Conservation (phyloP, 1,140 invertebrate genomes). For the Trichomalopsis sarcophagae region DNA sequence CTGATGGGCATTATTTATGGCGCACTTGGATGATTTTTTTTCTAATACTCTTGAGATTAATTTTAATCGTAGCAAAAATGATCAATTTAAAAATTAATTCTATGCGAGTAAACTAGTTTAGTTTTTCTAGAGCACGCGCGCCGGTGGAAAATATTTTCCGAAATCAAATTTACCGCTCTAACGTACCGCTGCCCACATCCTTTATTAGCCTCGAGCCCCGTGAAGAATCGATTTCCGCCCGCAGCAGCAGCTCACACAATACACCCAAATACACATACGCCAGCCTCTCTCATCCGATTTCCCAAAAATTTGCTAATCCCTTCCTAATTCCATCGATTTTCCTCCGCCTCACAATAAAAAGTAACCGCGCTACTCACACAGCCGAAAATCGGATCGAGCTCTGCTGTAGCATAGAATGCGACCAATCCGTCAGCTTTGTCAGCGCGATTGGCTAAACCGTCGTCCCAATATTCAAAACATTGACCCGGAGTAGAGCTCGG, state of each 20-base stretch:
- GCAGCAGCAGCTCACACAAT: not conserved
- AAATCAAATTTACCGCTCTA: not conserved
- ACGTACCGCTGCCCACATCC: not conserved
- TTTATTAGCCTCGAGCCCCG: not conserved
- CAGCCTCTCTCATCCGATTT: not conserved
- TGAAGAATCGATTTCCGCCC: not conserved
- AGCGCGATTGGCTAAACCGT: not conserved
- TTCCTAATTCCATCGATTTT: slow-evolving; percentile 10
- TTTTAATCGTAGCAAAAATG: too few species aligned
- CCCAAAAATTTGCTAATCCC: not conserved
- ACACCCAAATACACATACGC: not conserved
- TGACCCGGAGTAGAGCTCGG: not conserved
- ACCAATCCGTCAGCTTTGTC: slow-evolving; percentile 30
- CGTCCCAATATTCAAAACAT: slow-evolving; percentile 38
- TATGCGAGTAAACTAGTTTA: too few species aligned
- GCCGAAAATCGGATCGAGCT: not conserved
- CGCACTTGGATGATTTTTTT: not conserved
- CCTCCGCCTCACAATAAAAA: slow-evolving; percentile 2
- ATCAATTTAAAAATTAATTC: too few species aligned
- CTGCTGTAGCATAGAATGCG: not conserved
- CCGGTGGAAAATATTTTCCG: not conserved
- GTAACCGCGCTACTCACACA: not conserved
- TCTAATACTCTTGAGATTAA: too few species aligned
- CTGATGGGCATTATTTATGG: not conserved
- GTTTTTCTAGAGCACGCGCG: too few species aligned